Percentiles rank a stretch among this genome's conserved stretches.
Conservation (phyloP, 2,888 invertebrate species). For the Cordilura impudica region DNA sequence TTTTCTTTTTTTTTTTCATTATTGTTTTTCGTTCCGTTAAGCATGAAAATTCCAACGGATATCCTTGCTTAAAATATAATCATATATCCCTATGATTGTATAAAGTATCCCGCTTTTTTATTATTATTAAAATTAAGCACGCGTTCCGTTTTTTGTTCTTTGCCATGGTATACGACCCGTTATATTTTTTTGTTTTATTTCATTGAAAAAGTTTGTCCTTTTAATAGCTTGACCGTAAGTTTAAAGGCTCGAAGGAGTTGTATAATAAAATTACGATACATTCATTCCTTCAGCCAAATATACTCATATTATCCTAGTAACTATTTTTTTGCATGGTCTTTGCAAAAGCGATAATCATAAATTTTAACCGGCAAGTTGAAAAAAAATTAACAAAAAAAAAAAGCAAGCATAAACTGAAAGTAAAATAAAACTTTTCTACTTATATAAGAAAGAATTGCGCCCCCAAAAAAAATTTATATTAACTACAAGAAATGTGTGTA, state of each 20-base stretch:
- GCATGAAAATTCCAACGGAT: conserved; percentile 59
- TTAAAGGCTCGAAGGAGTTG: conserved; percentile 56
- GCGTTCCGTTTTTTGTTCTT: conserved; percentile 38
- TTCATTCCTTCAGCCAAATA: not conserved
- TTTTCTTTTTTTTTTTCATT: not conserved
- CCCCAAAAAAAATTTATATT: not conserved
- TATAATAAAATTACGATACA: conserved; percentile 60
- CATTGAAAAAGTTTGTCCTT: conserved; percentile 64
- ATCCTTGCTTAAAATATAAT: conserved; percentile 60
- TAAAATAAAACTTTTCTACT: conserved; percentile 55
- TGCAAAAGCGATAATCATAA: conserved; percentile 62
- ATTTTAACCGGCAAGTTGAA: conserved; percentile 51
- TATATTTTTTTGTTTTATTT: conserved; percentile 43
- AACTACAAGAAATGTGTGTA: not conserved
- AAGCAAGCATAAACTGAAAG: conserved; percentile 25
- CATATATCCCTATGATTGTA: conserved; percentile 24
- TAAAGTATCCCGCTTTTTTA: conserved; percentile 37
- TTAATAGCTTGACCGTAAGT: conserved; percentile 61
- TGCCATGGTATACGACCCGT: conserved; percentile 1
- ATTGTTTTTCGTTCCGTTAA: conserved; percentile 51
- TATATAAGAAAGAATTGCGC: conserved; percentile 46
- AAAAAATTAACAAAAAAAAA: conserved; percentile 7
- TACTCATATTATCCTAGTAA: not conserved
- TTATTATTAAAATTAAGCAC: conserved; percentile 61
- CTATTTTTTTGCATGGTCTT: conserved; percentile 17